Conservation (phyloP, 2,113 vertebrate species). For the Oceanodroma tethys region DNA sequence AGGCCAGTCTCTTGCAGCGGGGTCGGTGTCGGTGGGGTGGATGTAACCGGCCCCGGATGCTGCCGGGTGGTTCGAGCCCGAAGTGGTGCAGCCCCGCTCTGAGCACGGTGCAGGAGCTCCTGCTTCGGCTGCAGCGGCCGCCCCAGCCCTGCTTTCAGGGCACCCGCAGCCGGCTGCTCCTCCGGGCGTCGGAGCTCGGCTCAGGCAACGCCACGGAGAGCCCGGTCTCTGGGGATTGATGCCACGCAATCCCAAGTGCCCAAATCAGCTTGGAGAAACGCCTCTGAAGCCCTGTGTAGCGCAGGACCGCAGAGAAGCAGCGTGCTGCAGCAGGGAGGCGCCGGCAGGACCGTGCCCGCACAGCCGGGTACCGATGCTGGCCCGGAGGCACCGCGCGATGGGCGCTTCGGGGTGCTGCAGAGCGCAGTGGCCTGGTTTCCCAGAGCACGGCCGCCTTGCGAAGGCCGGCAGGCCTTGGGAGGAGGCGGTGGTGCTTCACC, state of each 20-base stretch:
- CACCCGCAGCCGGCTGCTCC: accelerated
- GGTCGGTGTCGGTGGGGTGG: background rate
- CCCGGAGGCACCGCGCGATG: accelerated
- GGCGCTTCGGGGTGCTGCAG: background rate
- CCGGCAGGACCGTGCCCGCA: accelerated
- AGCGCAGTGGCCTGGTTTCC: accelerated
- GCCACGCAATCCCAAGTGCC: background rate
- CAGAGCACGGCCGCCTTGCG: accelerated
- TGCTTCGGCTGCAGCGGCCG: accelerated
- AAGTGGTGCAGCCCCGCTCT: accelerated
- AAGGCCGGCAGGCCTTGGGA: background rate
- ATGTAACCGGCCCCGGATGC: background rate
- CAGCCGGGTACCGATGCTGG: accelerated
- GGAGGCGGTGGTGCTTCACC: accelerated
- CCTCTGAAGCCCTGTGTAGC: background rate
- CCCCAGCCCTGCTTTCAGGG: accelerated
- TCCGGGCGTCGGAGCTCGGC: background rate
- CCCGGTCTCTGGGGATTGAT: background rate
- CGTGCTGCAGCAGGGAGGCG: background rate
- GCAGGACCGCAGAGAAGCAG: background rate
- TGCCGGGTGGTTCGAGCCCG: accelerated
- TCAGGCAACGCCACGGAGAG: accelerated
- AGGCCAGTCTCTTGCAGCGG: background rate
- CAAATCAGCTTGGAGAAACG: background rate
- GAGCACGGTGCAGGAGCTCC: accelerated